Conservation (phyloP, 2,113 vertebrate genomes). For the Datnioides undecimradiatus region DNA sequence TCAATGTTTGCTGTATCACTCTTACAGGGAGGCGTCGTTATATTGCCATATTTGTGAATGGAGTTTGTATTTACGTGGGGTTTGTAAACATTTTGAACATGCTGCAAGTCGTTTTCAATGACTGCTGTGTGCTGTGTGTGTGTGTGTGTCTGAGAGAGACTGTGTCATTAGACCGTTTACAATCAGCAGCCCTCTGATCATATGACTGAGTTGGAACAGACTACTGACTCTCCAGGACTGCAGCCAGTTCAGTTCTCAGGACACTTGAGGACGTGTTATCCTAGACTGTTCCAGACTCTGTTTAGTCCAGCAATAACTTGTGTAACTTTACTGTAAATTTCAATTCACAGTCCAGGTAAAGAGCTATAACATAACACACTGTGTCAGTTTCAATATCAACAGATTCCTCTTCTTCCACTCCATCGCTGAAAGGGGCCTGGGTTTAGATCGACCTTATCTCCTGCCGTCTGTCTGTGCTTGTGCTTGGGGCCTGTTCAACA, state of each 20-base stretch:
- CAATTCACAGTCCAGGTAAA: neutral
- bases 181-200: conserved; percentile 50
- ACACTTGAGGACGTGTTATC: neutral
- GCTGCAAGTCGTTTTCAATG: neutral
- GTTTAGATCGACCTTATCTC: conserved; percentile 10
- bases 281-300: neutral
- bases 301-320: neutral
- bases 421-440: neutral
- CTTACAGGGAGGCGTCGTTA: neutral
- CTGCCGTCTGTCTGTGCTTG: neutral
- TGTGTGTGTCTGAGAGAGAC: neutral
- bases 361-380: too few species aligned
- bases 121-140: neutral
- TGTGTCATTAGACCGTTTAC: conserved; percentile 20
- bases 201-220: conserved; percentile 47
- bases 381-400: too few species aligned
- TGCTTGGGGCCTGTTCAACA: too few species aligned
- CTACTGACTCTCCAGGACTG: conserved; percentile 1
- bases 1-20: neutral
- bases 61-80: neutral
- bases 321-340: neutral
- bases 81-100: neutral
- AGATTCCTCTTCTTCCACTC: neutral
- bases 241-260: neutral
- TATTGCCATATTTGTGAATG: neutral